These are phyloP conservation scores for zebrafish (Danio rerio) DNA, from an alignment of 2,113 vertebrate species.

Conservation along the genomic window GRCz12tu NC_133180.1:40643501-40644000, in stretches of 20 bases:
- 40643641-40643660: no score
- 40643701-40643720: neutral
- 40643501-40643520: no score
- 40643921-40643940: constrained; percentile 23
- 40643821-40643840: constrained; percentile 25
- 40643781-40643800: neutral
- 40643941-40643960: constrained; percentile 41
- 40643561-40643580: no score
- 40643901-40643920: constrained; percentile 19
- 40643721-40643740: neutral
- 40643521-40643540: no score
- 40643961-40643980: constrained; percentile 70
- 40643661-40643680: no score
- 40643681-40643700: neutral
- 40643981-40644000: constrained; percentile 62
- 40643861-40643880: neutral
- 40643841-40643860: constrained; percentile 31
- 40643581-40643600: no score
- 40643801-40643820: constrained; percentile 2
- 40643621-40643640: no score
- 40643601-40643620: no score
- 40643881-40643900: constrained; percentile 1
- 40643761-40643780: neutral
- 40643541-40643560: no score
- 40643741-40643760: neutral